Evolutionary conservation across 2,797 vertebrate species (phyloP).

Genomic region (Zenarchopterus dispar): DNA sequence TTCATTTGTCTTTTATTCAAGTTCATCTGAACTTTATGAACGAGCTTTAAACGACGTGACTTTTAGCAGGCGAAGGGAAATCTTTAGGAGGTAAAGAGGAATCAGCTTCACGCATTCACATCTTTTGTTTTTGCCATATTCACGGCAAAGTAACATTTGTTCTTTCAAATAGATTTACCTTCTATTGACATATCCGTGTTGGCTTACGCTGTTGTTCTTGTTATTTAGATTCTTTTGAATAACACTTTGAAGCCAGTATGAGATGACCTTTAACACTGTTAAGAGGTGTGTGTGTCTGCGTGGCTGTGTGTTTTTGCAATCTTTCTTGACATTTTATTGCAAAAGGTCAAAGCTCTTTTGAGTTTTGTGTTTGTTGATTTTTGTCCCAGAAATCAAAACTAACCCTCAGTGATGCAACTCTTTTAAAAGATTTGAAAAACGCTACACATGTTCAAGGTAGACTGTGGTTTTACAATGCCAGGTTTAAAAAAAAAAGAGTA

Average conservation of each 20-base stretch:
- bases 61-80: constrained; percentile 17
- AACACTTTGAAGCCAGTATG: constrained; percentile 24
- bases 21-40: constrained; percentile 30
- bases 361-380: constrained; percentile 55
- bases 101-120: constrained; percentile 6
- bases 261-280: constrained; percentile 50
- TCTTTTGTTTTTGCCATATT: constrained; percentile 7
- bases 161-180: constrained; percentile 4
- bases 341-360: constrained; percentile 64
- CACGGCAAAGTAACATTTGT: background rate
- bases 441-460: constrained; percentile 5
- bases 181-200: background rate
- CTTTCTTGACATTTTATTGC: constrained; percentile 63
- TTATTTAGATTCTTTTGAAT: constrained; percentile 39
- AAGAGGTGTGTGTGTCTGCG: constrained; percentile 19
- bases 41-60: constrained; percentile 17
- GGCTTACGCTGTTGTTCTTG: constrained; percentile 27
- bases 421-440: constrained; percentile 14
- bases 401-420: constrained; percentile 13
- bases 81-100: background rate
- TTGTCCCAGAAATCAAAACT: constrained; percentile 41
- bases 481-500: too few species aligned
- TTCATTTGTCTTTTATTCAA: constrained; percentile 54
- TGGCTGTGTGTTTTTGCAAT: constrained; percentile 33
- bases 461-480: background rate